Conservation (phyloP, 2,113 vertebrate species). For the Cyanistes caeruleus region DNA sequence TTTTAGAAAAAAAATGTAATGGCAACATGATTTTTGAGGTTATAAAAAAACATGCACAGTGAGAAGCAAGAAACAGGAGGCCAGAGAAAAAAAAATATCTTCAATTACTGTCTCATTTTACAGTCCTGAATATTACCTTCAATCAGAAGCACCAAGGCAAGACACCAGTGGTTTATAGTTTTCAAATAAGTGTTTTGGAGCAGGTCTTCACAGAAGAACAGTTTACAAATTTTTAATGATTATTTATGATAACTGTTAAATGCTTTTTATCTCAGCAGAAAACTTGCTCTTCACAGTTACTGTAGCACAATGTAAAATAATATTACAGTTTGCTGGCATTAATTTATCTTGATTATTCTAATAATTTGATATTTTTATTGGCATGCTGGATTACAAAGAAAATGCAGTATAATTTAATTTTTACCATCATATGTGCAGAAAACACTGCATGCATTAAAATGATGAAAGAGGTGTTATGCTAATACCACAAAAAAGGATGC, state of each 20-base stretch:
- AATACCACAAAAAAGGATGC: conserved; percentile 69
- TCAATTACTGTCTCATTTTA: conserved; percentile 41
- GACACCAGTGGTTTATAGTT: conserved; percentile 23
- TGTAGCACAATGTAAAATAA: conserved; percentile 52
- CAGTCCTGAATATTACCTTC: conserved; percentile 36
- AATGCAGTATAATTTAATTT: conserved; percentile 74
- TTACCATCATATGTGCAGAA: conserved; percentile 34
- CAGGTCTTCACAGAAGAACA: background rate
- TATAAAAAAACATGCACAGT: background rate
- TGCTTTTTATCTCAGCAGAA: conserved; percentile 29
- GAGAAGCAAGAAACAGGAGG: background rate
- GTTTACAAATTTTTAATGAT: conserved; percentile 21
- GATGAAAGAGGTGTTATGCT: conserved; percentile 77
- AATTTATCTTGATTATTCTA: conserved; percentile 75
- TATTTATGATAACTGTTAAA: conserved; percentile 19
- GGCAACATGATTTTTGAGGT: background rate
- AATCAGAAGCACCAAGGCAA: conserved; percentile 27
- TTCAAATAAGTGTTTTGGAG: conserved; percentile 13
- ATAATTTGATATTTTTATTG: conserved; percentile 72
- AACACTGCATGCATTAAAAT: conserved; percentile 65
- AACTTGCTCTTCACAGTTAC: background rate
- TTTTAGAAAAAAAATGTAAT: background rate
- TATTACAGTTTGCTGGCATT: conserved; percentile 42
- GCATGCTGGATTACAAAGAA: conserved; percentile 43
- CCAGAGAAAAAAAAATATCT: background rate